A percentile compares a stretch with the other conserved stretches of the same genome.
Evolutionary conservation across 2,888 invertebrate species (phyloP).

Genomic region (Pocota personata): DNA sequence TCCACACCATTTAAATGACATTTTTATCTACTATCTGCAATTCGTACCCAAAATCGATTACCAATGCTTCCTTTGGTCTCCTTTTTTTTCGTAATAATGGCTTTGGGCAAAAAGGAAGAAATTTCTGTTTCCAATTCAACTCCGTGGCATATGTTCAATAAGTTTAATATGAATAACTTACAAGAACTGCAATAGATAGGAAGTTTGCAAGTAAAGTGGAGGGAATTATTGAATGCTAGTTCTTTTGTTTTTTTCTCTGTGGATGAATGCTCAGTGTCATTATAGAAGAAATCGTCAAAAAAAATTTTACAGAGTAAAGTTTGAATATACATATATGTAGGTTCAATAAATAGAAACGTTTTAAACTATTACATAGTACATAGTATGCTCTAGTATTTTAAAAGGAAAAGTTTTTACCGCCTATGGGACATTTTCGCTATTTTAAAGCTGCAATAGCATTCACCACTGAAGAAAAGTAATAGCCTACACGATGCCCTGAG

Average conservation of each 20-base stretch:
- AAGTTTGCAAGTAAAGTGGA: slow-evolving; percentile 4
- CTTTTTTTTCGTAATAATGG: slow-evolving; percentile 15
- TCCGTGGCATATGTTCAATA: slow-evolving; percentile 71
- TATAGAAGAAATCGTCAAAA: neutral
- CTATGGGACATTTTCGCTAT: too few species aligned
- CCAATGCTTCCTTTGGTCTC: slow-evolving; percentile 56
- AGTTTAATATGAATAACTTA: slow-evolving; percentile 46
- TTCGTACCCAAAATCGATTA: slow-evolving; percentile 60
- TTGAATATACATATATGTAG: too few species aligned
- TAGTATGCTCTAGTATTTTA: too few species aligned
- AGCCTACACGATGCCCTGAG: too few species aligned
- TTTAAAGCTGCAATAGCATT: too few species aligned
- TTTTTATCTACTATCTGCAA: slow-evolving; percentile 67
- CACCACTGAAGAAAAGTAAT: too few species aligned
- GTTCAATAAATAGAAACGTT: too few species aligned
- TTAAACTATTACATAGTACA: too few species aligned
- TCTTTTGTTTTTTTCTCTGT: neutral
- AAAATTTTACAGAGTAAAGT: neutral
- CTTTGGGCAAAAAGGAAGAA: neutral
- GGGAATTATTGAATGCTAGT: slow-evolving; percentile 47
- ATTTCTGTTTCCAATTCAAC: slow-evolving; percentile 50
- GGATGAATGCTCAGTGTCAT: neutral
- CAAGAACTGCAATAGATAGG: slow-evolving; percentile 23
- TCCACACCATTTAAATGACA: slow-evolving; percentile 67
- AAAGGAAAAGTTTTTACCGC: too few species aligned